Evolutionary conservation across 2,113 vertebrate genomes (phyloP).

Genomic region (Theristicus caerulescens): DNA sequence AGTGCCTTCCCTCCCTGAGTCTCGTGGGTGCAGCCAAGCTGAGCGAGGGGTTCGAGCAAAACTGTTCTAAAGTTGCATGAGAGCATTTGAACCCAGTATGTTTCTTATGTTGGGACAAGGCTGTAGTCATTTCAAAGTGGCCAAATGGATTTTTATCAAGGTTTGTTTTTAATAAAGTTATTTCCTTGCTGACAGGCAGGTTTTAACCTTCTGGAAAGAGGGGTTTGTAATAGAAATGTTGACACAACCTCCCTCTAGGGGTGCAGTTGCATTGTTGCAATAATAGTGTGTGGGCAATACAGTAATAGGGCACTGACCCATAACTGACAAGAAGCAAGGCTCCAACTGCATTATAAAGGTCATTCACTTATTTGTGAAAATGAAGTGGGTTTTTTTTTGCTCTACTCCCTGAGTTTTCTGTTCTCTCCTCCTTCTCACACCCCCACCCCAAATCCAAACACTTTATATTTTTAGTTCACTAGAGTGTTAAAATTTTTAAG

Average conservation of each 20-base stretch:
- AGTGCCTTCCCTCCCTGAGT: background rate
- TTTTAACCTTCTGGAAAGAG: conserved; percentile 66
- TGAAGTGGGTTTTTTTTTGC: background rate
- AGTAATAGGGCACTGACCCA: conserved; percentile 52
- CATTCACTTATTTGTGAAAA: conserved; percentile 47
- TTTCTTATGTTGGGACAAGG: conserved; percentile 8
- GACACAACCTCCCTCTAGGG: conserved; percentile 70
- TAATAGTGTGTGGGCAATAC: conserved; percentile 26
- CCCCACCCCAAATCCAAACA: background rate
- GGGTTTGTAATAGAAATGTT: conserved; percentile 69
- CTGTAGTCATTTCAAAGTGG: conserved; percentile 15
- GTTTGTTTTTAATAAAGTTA: conserved; percentile 61
- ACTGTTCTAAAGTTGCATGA: background rate
- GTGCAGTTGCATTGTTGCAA: conserved; percentile 59
- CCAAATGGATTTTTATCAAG: conserved; percentile 56
- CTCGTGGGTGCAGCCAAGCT: background rate
- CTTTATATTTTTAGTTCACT: background rate
- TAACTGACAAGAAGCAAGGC: conserved; percentile 69
- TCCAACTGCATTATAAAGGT: conserved; percentile 53
- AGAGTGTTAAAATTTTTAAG: background rate
- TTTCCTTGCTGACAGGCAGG: conserved; percentile 64
- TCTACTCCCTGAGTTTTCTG: background rate
- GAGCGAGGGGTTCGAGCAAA: background rate
- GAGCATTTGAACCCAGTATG: background rate
- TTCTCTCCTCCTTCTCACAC: background rate